A percentile compares a stretch with the other conserved stretches of the same genome.
Evolutionary conservation across 2,797 vertebrate species (phyloP).

Genomic region (Rhinatrema bivittatum): DNA sequence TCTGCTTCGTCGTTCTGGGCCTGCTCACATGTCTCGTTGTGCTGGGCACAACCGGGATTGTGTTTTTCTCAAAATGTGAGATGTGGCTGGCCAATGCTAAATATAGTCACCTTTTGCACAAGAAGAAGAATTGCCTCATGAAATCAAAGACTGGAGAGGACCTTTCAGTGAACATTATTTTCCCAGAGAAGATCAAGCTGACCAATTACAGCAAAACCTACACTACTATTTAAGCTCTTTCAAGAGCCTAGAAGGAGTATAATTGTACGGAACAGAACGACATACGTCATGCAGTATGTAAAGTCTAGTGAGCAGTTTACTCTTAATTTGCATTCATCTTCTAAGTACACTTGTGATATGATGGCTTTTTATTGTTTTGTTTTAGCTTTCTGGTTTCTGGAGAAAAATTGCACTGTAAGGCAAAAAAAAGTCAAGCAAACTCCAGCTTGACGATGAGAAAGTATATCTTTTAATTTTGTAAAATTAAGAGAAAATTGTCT

Average conservation of each 20-base stretch:
- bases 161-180: slow-evolving; percentile 81
- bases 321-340: slow-evolving; percentile 12
- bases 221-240: slow-evolving; percentile 62
- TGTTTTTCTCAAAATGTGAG: slow-evolving; percentile 87
- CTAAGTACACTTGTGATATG: no score
- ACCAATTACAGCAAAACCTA: slow-evolving; percentile 73
- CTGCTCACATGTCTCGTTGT: slow-evolving; percentile 87
- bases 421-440: no score
- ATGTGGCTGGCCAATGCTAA: slow-evolving; percentile 81
- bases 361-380: no score
- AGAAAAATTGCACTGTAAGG: no score
- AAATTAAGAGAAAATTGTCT: no score
- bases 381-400: no score
- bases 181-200: slow-evolving; percentile 84
- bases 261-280: no score
- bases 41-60: slow-evolving; percentile 76
- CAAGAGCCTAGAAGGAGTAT: slow-evolving; percentile 4
- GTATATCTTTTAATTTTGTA: no score
- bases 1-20: slow-evolving; percentile 86
- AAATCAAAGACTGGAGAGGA: slow-evolving; percentile 58
- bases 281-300: not conserved
- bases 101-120: slow-evolving; percentile 73
- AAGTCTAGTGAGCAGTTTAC: slow-evolving; percentile 6
- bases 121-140: slow-evolving; percentile 77
- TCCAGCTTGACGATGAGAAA: no score